Evolutionary conservation across 1,140 invertebrate genomes (phyloP).

Genomic region (Penaeus indicus): DNA sequence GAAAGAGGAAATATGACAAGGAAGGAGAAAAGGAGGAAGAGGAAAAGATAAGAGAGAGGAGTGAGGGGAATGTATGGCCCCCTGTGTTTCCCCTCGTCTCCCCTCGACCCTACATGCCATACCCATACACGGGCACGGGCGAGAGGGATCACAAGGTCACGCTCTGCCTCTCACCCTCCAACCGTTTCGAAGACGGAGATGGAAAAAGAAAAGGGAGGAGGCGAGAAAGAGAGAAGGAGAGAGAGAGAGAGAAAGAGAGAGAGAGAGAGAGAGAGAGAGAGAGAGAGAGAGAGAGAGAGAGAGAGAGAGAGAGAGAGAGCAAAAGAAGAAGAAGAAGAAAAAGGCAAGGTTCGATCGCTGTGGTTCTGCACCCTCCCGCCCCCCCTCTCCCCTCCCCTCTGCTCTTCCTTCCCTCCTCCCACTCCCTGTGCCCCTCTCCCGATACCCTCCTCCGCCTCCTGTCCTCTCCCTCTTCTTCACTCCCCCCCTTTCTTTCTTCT

Average conservation of each 20-base stretch:
- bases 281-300: not conserved
- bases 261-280: not conserved
- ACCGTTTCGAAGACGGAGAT: not conserved
- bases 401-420: no score
- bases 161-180: not conserved
- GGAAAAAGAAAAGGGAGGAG: not conserved
- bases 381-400: no score
- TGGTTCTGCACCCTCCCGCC: no score
- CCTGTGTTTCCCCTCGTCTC: no score
- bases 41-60: not conserved
- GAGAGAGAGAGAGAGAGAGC: not conserved
- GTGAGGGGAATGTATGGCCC: not conserved
- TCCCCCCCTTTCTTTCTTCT: no score
- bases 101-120: no score
- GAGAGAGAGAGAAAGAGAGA: constrained; percentile 1
- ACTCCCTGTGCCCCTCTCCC: no score
- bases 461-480: no score
- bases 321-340: no score
- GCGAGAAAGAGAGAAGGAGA: not conserved
- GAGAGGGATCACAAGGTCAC: not conserved
- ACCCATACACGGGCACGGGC: not conserved
- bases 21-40: not conserved
- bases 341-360: no score
- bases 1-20: not conserved
- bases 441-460: no score